Evolutionary conservation across 2,797 vertebrate species (phyloP), one percentile per base, ranked within the genome.

Genomic region (Hemitrygon akajei): DNA sequence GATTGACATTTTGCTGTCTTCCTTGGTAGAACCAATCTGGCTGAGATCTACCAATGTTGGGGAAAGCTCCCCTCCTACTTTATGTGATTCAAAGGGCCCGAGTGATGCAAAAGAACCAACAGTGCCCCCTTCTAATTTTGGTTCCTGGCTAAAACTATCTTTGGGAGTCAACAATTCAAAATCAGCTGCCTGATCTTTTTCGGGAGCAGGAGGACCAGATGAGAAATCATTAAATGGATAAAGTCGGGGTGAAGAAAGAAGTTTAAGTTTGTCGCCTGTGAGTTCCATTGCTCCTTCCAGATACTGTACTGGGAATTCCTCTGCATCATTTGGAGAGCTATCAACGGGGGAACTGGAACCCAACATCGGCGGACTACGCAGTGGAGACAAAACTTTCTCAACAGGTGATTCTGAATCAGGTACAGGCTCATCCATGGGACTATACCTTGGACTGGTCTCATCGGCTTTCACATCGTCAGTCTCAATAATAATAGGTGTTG

Each of bases 1-100:
- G 96, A 99, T 99, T 1, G 99, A 99, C 98, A 99, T 99, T 97
- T 99, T 99, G 63, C 97, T 98, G 22, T 99, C 98, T 95, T 99
- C 98, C 96, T 99, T 99, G 94, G 98, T 97, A 34, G 96, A 96
- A 60, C 97, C 96, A 7, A 97, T 97, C 94, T 96, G 97, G 94
- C 96, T 96, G 77, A 95, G 96, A 94, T 98, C 98, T 94, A 97
- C 95, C 94, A 97, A 97, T 93, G 96, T 97, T 0, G 97, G 97
- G 94, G 97, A 98, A 69, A 97, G 94, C 94, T 97, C 97, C 94
- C 95, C 95, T 94, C 94, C 94, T 94, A 96, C 93, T 37, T 97
- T 97, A 79, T 95, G 95, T 93, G 97, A 96, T 95, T 97, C 96
- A 94, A 96, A 95, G 92, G 96, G 94, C 94, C 96, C 94, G 37